Evolutionary conservation across 2,888 invertebrate species (phyloP).

Genomic region (Oscheius sp.): DNA sequence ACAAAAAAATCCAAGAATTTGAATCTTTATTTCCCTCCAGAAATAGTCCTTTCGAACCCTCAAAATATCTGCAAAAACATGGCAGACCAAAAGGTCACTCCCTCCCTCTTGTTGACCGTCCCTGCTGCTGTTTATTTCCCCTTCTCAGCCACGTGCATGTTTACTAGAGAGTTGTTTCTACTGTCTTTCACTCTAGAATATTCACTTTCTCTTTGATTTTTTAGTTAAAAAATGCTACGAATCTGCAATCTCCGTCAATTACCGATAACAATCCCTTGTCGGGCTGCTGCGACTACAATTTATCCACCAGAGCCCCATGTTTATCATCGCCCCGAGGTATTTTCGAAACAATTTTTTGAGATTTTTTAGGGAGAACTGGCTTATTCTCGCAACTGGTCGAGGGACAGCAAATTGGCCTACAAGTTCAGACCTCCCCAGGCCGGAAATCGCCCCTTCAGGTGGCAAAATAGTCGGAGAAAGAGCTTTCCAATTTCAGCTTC

Average conservation of each 20-base stretch:
- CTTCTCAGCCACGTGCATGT: neutral
- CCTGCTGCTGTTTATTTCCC: neutral
- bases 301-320: constrained; percentile 10
- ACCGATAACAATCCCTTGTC: neutral
- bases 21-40: neutral
- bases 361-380: constrained; percentile 32
- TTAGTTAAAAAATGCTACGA: constrained; percentile 1
- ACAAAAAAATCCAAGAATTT: neutral
- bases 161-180: too few relatives aligned
- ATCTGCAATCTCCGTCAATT: neutral
- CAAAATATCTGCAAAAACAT: neutral
- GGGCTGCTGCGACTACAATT: neutral
- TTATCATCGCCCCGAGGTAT: neutral
- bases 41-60: neutral
- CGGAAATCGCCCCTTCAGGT: neutral
- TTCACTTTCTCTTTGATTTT: neutral
- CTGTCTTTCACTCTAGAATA: neutral
- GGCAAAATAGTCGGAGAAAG: neutral
- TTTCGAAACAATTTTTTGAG: neutral
- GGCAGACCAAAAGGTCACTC: neutral
- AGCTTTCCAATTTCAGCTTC: constrained; percentile 44
- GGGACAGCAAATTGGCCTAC: constrained; percentile 35
- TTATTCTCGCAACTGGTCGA: constrained; percentile 45
- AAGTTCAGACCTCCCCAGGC: neutral
- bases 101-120: neutral